Evolutionary conservation across 2,797 vertebrate species (phyloP), one percentile per base, ranked within the genome.

Genomic region (Thalassophryne amazonica): DNA sequence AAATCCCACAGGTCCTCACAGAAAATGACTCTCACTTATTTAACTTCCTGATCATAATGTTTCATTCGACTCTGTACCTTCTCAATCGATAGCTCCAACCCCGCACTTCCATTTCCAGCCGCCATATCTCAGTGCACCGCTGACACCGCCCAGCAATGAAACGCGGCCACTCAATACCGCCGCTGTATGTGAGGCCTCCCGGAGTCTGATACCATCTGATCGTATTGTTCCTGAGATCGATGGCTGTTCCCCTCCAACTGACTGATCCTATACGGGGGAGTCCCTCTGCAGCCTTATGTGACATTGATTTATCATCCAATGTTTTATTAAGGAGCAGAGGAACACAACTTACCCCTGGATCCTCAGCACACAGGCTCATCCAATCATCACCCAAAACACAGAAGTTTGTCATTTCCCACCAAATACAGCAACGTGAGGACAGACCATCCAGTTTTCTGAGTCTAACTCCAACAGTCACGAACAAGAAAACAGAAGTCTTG

Each of bases 251-350:
- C 74, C 42, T 21, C 15, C 17, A 24, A 69, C 86, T 33, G 82
- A 91, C 88, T 80, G 85, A 86, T 92, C 89, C 91, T 88, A 88
- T 91, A 85, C 65, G 61, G 30, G 72, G 81, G 73, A 86, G 86
- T 81, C 80, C 68, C 40, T 83, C 81, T 71, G 85, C 79, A 83
- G 90, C 84, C 83, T 92, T 92, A 89, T 91, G 92, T 89, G 73
- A 55, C 21, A 51, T 76, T 94, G 92, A 95, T 94, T 93, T 91
- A 94, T 95, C 84, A 88, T 85, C 74, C 42, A 14, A 75, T 24
- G 73, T 63, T 89, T 90, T 93, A 88, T 93, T 90, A 90, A 88
- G 36, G 88, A n/a, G 14, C 91, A 89, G 83, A 88, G 89, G 49
- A 70, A 84, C 85, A 87, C n/a, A n/a, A n/a, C n/a, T n/a, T n/a